A percentile compares a stretch with the other conserved stretches of the same genome.
phyloP scores from a whole-genome alignment of 2,888 invertebrate species.

The Tortrix viridana region DNA sequence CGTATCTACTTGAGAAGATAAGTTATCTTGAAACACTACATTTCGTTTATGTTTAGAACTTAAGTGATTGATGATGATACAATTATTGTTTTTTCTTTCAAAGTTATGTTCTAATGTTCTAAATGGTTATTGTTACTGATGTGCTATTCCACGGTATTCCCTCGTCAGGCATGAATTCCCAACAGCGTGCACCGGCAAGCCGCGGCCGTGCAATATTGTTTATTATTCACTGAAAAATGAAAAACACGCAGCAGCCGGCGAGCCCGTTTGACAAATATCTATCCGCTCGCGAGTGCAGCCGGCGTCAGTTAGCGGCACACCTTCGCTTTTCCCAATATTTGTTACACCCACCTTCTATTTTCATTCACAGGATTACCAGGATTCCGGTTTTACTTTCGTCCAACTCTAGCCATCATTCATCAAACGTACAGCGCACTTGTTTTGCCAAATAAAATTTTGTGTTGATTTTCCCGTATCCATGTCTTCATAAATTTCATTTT shows the following conservation, averaged over 20 bases:
- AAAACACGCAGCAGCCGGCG: conserved; percentile 11
- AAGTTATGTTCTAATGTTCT: no score
- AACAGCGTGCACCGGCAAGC: conserved; percentile 21
- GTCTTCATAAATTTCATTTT: conserved; percentile 32
- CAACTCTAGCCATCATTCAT: not conserved
- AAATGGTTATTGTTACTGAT: not conserved
- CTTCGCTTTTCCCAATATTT: conserved; percentile 32
- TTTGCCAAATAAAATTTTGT: conserved; percentile 21
- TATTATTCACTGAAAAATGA: conserved; percentile 33
- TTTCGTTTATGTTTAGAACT: no score
- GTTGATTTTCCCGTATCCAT: conserved; percentile 25
- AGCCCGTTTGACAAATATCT: conserved; percentile 26
- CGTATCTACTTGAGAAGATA: no score
- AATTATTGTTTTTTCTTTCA: no score
- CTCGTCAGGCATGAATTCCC: conserved; percentile 22
- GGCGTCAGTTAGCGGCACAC: conserved; percentile 11
- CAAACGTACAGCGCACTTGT: conserved; percentile 10
- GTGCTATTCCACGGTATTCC: conserved; percentile 17
- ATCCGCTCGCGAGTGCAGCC: conserved; percentile 1
- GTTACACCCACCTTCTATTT: conserved; percentile 22
- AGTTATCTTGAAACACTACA: no score
- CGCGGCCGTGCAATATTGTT: conserved; percentile 27
- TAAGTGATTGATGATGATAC: no score
- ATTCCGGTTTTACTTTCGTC: conserved; percentile 30
- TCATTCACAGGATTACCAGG: conserved; percentile 32